Evolutionary conservation across 2,113 vertebrate species (phyloP), one percentile per base, ranked within the genome.

Genomic region (Polypterus bichir): DNA sequence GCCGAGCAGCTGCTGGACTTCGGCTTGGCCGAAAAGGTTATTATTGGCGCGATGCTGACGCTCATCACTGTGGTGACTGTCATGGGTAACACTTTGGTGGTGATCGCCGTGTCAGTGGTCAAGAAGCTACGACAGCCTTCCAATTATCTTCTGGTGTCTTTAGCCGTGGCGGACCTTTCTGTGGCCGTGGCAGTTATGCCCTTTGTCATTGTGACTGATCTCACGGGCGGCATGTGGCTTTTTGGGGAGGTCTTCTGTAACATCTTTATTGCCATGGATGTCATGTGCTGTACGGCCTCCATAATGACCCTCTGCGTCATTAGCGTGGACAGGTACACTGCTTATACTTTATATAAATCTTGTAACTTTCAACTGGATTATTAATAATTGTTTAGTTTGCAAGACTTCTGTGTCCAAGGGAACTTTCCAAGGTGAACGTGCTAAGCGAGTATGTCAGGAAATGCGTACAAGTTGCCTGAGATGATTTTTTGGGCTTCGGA

Each of bases 301-400:
- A 88, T 88, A 67, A 86, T 88, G 86, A 88, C 86, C 59, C 73
- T 88, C 64, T 88, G 86, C 49, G 84, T 88, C 66, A 88, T 88
- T 77, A 88, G 85, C 72, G 86, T 88, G 56, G 85, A 88, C 64
- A 80, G 86, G 86, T 88, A 60, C 6, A 49, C 9, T 11, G 49
- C 44, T 5, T 46, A 49, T 51, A 64, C 10, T 57, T 57, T n/a
- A 57, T 57, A 45, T 57, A 27, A 59, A 11, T 48, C 6, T 48
- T 60, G 47, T 5, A 9, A 3, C 49, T 60, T 60, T 48, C 47
- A 60, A 47, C 27, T 46, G 47, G 59, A 10, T 46, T 60, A 48
- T 60, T 48, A 49, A 60, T 47, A 46, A 48, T n/a, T 48, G 10
- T 48, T 11, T 4, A 48, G 47, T 48, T 60, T 60, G 7, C 59